Base-by-base conservation (phyloP, 2,113 vertebrate genomes). In the Ceuthmochares aereus region DNA sequence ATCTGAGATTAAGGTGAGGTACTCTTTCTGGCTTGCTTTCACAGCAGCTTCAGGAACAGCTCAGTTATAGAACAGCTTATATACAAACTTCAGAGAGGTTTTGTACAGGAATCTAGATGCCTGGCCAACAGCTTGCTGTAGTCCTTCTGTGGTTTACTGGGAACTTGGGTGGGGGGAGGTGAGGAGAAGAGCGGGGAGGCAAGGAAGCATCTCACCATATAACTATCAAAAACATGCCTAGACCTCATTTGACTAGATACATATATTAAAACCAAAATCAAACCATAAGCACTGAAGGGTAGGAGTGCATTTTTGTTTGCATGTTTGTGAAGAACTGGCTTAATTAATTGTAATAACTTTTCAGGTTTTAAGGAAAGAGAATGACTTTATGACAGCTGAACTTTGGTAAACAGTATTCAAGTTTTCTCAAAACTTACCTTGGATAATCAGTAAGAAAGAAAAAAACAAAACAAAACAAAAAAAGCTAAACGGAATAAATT, bases 131-230 rank as follows among this genome's bases (percentile, higher is more conserved):
- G 84, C 77, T 97, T 80, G 68, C 68, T 90, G 54, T 51, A 86
- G 63, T 76, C 87, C 70, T 96, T 93, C 73, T 93, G 67, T 59
- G 80, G 75, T 76, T 95, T 81, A 95, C 84, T 93, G 82, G 55
- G 52, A 96, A 79, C 93, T 40, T 84, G 51, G 45, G 64, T 66
- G 95, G 74, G 60, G 89, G 67, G 59, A 83, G 18, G 34, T 26
- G 52, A 83, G 47, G 36, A 34, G 10, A 37, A 7, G 29, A 93
- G 10, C 13, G 21, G n/a, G 47, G 89, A 85, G 54, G 80, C 72
- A 95, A 81, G 59, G 21, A 90, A 82, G 45, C 75, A 79, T 86
- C 89, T 97, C 60, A 84, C 73, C 36, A 79, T 59, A 4, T 26
- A 92, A 84, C 94, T 70, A 84, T 87, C 60, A 95, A 55, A 56